These are phyloP conservation scores for Aldabrachelys gigantea DNA, from an alignment of 2,113 vertebrate species.

Conservation along the genomic window DNA sequence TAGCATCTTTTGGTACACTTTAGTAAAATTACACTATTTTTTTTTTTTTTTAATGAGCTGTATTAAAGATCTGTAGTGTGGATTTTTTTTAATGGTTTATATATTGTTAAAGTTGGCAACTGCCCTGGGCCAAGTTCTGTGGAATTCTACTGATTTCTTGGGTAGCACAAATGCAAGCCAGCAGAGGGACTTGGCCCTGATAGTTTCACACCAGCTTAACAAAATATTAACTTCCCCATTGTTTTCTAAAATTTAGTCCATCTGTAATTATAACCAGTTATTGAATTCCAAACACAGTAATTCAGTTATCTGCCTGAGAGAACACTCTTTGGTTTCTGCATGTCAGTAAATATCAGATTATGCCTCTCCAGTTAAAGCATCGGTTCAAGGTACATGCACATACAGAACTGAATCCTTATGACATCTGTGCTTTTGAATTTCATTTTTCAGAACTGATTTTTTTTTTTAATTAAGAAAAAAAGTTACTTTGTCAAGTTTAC, in stretches of 20 bases:
- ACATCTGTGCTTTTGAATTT: conserved; percentile 36
- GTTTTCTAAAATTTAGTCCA: conserved; percentile 35
- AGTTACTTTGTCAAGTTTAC: conserved; percentile 36
- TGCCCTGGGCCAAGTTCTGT: neutral
- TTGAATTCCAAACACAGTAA: too few relatives aligned
- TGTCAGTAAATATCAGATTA: neutral
- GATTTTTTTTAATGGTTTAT: neutral
- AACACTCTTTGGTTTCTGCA: conserved; percentile 32
- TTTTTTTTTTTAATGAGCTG: neutral
- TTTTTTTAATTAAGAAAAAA: neutral
- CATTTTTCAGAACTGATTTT: conserved; percentile 5
- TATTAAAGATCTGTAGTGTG: neutral
- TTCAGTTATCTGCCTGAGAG: conserved; percentile 10
- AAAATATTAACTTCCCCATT: neutral
- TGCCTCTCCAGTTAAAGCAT: conserved; percentile 11
- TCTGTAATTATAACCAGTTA: conserved; percentile 26
- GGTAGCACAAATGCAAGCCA: fast-evolving
- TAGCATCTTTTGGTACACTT: fast-evolving
- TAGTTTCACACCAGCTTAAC: neutral
- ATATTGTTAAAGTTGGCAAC: neutral
- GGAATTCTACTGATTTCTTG: neutral
- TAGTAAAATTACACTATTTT: neutral
- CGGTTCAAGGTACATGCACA: conserved; percentile 41
- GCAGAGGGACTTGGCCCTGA: neutral
- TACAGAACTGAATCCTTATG: neutral